Evolutionary conservation across 2,797 vertebrate species (phyloP).

Genomic region (Falco concolor): DNA sequence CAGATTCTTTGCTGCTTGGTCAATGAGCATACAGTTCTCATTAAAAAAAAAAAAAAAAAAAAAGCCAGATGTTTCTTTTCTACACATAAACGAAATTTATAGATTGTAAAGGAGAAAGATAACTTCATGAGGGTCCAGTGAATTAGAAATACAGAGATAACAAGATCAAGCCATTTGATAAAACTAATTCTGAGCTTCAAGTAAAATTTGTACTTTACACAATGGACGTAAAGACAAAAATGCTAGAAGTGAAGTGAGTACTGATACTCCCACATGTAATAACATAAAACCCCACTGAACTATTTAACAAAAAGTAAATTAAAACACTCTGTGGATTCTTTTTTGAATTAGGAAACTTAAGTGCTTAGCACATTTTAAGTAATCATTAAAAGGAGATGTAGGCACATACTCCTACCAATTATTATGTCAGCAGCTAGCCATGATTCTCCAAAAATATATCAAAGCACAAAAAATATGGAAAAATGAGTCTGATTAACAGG

Average conservation of each 20-base stretch:
- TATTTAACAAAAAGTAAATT: not conserved
- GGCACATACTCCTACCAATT: not conserved
- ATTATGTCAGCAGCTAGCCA: not conserved
- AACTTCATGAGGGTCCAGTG: not conserved
- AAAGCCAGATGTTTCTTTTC: conserved; percentile 30
- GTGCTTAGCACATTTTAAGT: not conserved
- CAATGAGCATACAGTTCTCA: not conserved
- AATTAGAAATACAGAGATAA: not conserved
- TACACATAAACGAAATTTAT: not conserved
- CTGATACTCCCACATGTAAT: not conserved
- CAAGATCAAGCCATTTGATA: not conserved
- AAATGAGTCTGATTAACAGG: not conserved
- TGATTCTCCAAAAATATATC: not conserved
- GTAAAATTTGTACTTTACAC: not conserved
- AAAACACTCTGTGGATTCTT: not conserved
- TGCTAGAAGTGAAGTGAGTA: not conserved
- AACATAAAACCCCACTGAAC: not conserved
- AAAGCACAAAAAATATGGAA: not conserved
- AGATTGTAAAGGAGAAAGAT: conserved; percentile 1
- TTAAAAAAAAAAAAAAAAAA: not conserved
- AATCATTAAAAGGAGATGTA: not conserved
- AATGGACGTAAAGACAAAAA: not conserved
- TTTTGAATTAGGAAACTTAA: not conserved
- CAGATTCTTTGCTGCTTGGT: not conserved
- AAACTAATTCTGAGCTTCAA: not conserved